Conservation (phyloP, 2,888 invertebrate genomes). For the Melinaea marsaeus region DNA sequence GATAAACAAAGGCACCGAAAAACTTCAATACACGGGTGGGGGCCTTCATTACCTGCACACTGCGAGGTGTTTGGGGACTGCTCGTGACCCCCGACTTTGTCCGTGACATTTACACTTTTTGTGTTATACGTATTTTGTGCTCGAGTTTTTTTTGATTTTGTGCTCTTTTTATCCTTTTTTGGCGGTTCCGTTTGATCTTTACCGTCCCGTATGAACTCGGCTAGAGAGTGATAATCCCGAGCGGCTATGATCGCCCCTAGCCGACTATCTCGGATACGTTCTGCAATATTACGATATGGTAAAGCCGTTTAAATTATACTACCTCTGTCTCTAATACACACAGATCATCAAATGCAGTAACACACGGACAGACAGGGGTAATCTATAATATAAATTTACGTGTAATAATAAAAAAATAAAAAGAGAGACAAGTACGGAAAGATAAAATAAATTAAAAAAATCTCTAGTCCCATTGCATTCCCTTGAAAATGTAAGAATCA, state of each 20-base stretch:
- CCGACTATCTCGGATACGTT: constrained; percentile 15
- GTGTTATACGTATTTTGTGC: constrained; percentile 6
- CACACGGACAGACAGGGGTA: no score
- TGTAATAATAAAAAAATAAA: no score
- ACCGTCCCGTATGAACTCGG: constrained; percentile 18
- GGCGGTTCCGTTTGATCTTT: constrained; percentile 11
- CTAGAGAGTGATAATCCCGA: constrained; percentile 21
- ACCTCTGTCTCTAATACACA: not conserved
- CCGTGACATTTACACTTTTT: not conserved
- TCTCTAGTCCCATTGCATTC: no score
- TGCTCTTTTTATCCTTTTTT: constrained; percentile 12
- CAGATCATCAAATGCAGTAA: no score
- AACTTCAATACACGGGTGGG: not conserved
- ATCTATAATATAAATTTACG: no score
- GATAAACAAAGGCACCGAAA: constrained; percentile 5
- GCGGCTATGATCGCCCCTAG: constrained; percentile 20
- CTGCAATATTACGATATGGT: constrained; percentile 13
- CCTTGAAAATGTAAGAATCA: no score
- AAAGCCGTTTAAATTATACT: constrained; percentile 6
- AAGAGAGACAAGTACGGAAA: no score
- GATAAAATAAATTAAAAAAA: no score
- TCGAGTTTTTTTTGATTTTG: constrained; percentile 13
- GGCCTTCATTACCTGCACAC: constrained; percentile 13
- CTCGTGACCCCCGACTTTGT: constrained; percentile 2
- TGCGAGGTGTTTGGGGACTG: not conserved